Base-by-base conservation (phyloP, 2,113 vertebrate genomes). In the Gopherus flavomarginatus region DNA sequence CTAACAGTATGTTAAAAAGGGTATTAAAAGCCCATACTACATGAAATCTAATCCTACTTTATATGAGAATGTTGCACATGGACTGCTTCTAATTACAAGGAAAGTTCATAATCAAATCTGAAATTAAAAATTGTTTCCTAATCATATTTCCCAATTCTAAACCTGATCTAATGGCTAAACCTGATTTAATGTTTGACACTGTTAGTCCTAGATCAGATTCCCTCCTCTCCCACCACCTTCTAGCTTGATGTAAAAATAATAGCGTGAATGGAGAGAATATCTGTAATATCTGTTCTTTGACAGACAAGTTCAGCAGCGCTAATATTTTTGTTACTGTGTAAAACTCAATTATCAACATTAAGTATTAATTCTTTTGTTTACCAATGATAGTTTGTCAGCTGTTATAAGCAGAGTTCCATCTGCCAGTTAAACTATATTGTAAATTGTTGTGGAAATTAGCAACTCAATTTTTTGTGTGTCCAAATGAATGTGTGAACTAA, bases 371-470 rank as follows among this genome's bases (percentile, higher is more conserved):
- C 97, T 96, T 98, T 98, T 98, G 98, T 98, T 98, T 98, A 98
- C 97, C 96, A 88, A 95, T 93, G 94, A 97, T 98, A 98, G 98
- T 98, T 98, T 97, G 98, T 97, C 98, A 98, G 98, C 96, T 98
- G 98, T 98, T 98, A 97, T 97, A 98, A 98, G 98, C 97, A 96
- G 98, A 98, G 97, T 98, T 98, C 98, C 98, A 98, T 98, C 98
- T 98, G 98, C 97, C 98, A 95, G 96, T 95, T 94, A 97, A 98
- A 98, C 97, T 97, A 72, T 95, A 95, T 96, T 93, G 92, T 95
- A 96, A 97, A 97, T 96, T 89, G 97, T 92, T 87, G 86, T 90
- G 92, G 97, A 97, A 98, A 98, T 98, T 96, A 98, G 95, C 97
- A 97, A 96, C 95, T 98, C 93, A 93, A 92, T 96, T 97, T 96